Evolutionary conservation across 2,888 invertebrate genomes (phyloP), one percentile per base, ranked within the genome.

Genomic region (Sussaba pulchella): DNA sequence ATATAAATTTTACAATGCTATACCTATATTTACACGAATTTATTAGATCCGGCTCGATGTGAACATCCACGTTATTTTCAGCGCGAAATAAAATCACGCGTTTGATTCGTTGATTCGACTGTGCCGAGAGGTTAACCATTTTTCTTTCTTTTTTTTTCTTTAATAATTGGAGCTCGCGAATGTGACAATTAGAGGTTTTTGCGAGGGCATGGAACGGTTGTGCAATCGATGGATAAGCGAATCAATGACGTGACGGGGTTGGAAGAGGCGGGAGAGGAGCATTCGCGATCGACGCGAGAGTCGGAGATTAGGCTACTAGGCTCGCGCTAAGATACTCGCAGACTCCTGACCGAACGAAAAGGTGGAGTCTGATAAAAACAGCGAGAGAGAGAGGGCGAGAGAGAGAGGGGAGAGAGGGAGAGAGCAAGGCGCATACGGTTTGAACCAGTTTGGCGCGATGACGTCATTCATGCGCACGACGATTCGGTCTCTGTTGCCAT

Each of bases 361-460:
- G n/a, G n/a, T n/a, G n/a, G n/a, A n/a, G n/a, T n/a, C n/a, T n/a
- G n/a, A n/a, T n/a, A n/a, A n/a, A n/a, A n/a, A n/a, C n/a, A n/a
- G n/a, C n/a, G n/a, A n/a, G n/a, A n/a, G n/a, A n/a, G n/a, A 47
- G 52, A 47, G 70, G 67, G 66, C 41, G 59, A 74, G 67, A 26
- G 74, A 74, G 54, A 43, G 54, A 36, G 78, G 24, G 19, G 43
- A 10, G 52, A 63, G n/a, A 43, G 67, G 59, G 78, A n/a, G 52
- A 57, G 66, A 78, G 54, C 71, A 26, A 50, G 69, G 72, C 57
- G 52, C 43, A 75, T 45, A 24, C 52, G 66, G 64, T 74, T 72
- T 70, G 82, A 80, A 82, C 80, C 82, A 80, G 82, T 82, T 82
- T 80, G 64, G 52, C 50, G 41, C 80, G 47, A 76, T 77, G 82